phyloP scores from a whole-genome alignment of 2,797 vertebrate species.

The Ispidina picta region DNA sequence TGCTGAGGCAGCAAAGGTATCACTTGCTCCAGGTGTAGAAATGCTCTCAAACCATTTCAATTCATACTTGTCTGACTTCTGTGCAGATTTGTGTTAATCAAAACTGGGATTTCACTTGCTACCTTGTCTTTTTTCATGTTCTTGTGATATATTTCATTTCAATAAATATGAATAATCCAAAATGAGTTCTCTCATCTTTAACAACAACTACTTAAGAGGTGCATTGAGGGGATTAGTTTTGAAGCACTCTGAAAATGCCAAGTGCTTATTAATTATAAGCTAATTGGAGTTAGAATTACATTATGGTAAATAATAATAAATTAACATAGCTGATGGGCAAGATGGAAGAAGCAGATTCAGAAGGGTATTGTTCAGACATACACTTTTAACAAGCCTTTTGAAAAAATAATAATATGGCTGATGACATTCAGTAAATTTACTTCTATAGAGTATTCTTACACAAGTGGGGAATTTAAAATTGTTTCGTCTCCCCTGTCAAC shows the following conservation, averaged over 20 bases:
- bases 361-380: neutral
- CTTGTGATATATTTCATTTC: neutral
- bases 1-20: too few species aligned
- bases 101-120: neutral
- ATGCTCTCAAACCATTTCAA: accelerated
- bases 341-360: neutral
- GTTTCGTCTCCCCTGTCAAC: neutral
- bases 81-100: neutral
- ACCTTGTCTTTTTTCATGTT: neutral
- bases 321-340: conserved; percentile 45
- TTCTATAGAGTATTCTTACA: neutral
- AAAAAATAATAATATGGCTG: neutral
- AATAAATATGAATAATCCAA: conserved; percentile 47
- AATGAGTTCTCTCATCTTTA: conserved; percentile 57
- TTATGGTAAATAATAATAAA: conserved; percentile 67
- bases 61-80: neutral
- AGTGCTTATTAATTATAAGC: conserved; percentile 68
- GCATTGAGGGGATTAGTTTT: conserved; percentile 18
- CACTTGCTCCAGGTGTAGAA: accelerated
- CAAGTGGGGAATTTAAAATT: neutral
- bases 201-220: conserved; percentile 43
- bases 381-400: neutral
- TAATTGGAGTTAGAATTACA: conserved; percentile 60
- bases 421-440: neutral
- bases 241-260: conserved; percentile 52